A percentile compares a stretch with the other conserved stretches of the same genome.
phyloP scores from a whole-genome alignment of 2,888 invertebrate genomes.

The Eugnorisma glareosa region DNA sequence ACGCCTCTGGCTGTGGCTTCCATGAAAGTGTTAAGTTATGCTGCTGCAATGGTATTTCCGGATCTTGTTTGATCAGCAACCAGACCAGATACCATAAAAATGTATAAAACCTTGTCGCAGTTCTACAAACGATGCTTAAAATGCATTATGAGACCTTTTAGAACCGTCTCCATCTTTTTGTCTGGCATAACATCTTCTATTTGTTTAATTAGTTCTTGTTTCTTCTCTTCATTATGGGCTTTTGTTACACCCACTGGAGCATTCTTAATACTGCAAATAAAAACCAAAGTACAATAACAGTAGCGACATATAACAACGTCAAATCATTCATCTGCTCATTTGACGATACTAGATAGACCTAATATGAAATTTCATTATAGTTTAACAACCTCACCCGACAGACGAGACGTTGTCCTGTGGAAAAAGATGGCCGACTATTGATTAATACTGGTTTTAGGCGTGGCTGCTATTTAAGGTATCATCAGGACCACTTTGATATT shows the following conservation, averaged over 20 bases:
- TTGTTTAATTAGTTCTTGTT: slow-evolving; percentile 69
- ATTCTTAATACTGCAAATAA: slow-evolving; percentile 68
- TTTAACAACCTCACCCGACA: too few relatives aligned
- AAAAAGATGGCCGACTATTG: too few relatives aligned
- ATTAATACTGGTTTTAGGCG: too few relatives aligned
- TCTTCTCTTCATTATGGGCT: slow-evolving; percentile 68
- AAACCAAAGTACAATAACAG: not conserved
- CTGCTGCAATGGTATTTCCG: too few relatives aligned
- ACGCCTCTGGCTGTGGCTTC: too few relatives aligned
- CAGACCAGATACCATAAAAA: not conserved
- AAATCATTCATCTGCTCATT: not conserved
- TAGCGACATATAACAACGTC: not conserved
- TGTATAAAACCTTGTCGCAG: not conserved
- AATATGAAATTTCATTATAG: too few relatives aligned
- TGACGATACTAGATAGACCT: too few relatives aligned
- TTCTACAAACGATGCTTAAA: not conserved
- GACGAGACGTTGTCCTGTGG: too few relatives aligned
- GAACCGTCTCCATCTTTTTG: slow-evolving; percentile 71
- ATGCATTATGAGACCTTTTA: slow-evolving; percentile 71
- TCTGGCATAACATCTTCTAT: slow-evolving; percentile 75
- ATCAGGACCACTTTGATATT: too few relatives aligned
- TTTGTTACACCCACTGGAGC: slow-evolving; percentile 74
- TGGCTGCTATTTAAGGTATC: too few relatives aligned
- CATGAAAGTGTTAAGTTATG: too few relatives aligned
- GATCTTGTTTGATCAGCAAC: not conserved